Base-by-base conservation (phyloP, 2,797 vertebrate species). In the Artibeus jamaicensis region DNA sequence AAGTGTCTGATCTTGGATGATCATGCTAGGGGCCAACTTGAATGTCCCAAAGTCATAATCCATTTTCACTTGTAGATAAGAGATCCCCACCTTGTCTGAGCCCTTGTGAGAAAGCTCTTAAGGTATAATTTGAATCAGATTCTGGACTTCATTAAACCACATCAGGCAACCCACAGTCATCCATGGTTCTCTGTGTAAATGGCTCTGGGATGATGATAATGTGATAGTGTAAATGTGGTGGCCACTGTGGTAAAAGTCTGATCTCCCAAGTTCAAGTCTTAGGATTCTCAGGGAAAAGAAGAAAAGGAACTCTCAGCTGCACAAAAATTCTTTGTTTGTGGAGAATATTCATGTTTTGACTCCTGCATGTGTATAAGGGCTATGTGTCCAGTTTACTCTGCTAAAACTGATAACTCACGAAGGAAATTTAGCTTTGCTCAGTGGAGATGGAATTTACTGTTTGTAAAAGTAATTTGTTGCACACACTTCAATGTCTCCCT, bases 31-130 rank as follows among this genome's bases (percentile, higher is more conserved):
- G 62, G 78, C 73, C 81, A 18, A 44, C 67, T 57, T 42, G 48
- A 96, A 74, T 78, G 62, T 96, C 95, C 91, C 89, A 73, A 70
- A 90, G 74, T 86, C 68, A 15, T 84, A 39, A 76, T 97, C 22
- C 34, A 8, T 65, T 90, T 29, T 71, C 77, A 86, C 48, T 87
- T 90, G 8, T 32, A 81, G n/a, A 37, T 53, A 76, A 73, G 9
- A 46, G 73, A 86, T 62, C 89, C 50, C 83, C 16, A 89, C 5
- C 29, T 11, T 32, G 70, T 46, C n/a, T 76, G 59, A 93, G 18
- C 29, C 50, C 19, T 34, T 85, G 10, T 37, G 78, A 95, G n/a
- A 83, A 46, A 81, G 14, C 77, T 85, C 67, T 86, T 32, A 50
- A 57, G 32, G n/a, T 79, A 29, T 74, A 55, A 48, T 53, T 85